phyloP scores from a whole-genome alignment of 2,797 vertebrate species.

The Schizothorax lantsangensis region DNA sequence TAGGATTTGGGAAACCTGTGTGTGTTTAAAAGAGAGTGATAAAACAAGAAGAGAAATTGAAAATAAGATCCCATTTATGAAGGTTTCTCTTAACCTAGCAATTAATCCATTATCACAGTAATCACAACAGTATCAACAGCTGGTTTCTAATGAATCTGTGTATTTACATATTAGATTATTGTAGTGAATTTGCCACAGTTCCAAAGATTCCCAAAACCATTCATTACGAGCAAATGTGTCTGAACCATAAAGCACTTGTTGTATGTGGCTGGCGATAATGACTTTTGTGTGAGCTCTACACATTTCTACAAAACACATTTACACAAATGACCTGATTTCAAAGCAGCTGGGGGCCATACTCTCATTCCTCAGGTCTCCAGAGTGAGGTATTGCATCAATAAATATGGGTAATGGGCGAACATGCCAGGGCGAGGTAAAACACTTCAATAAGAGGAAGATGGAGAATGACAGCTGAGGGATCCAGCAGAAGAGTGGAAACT shows the following conservation, averaged over 20 bases:
- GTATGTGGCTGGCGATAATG: constrained; percentile 13
- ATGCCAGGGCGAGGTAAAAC: constrained; percentile 19
- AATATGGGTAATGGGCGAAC: constrained; percentile 66
- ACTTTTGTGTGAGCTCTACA: constrained; percentile 53
- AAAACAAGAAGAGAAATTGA: neutral
- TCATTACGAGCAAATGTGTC: neutral
- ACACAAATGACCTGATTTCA: constrained; percentile 69
- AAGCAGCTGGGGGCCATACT: constrained; percentile 57
- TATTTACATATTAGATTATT: constrained; percentile 31
- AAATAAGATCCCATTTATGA: neutral
- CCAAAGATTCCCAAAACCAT: neutral
- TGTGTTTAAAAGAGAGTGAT: neutral
- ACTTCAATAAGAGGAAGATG: constrained; percentile 53
- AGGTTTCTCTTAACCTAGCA: neutral
- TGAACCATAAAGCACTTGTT: constrained; percentile 18
- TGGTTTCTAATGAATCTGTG: neutral
- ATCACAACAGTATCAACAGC: constrained; percentile 4
- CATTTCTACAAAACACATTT: constrained; percentile 63
- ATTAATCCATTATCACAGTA: neutral
- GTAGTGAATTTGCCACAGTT: neutral
- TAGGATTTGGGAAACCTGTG: neutral
- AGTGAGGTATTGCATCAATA: constrained; percentile 71
- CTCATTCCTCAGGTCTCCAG: constrained; percentile 61
- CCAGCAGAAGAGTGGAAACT: constrained; percentile 33
- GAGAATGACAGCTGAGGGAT: constrained; percentile 41